Base-by-base conservation (phyloP, 64 coral and sea anemone species). In the Platygyra sinensis region DNA sequence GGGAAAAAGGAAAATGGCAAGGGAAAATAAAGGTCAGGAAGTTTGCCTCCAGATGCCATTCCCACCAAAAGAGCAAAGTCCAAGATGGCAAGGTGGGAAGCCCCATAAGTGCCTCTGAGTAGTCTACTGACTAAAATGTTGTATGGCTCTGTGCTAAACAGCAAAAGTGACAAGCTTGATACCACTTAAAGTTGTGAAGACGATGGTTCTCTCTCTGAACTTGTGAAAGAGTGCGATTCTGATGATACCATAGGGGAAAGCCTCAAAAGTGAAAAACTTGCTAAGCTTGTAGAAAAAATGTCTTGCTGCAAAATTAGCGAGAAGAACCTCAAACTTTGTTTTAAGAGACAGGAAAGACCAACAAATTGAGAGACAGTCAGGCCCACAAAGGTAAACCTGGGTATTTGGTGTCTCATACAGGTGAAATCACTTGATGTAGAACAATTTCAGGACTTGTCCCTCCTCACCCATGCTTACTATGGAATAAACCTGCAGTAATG, bases 401-500 rank as follows among this genome's bases (percentile, higher is more conserved):
- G 79, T 11, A 93, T 93, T 42, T 88, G 91, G 91, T 24, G 82
- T 42, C 22, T 74, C 16, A 89, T 78, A 55, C 33, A 62, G 49
- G 72, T 74, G 54, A 89, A 89, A 67, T 89, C 87, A 2, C 75
- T 87, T 46, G 60, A 85, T 64, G 39, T 27, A 18, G 86, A 71
- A 15, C 51, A 77, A 50, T 50, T 60, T 46, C 75, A 83, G 50
- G 57, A 78, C 15, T 12, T 93, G 55, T 86, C 75, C n/a, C 60
- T 94, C 55, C 62, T 85, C 30, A 87, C 87, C 22, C 86, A 89
- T 64, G 92, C 75, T 8, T 81, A 80, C 33, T 94, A 88, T 74
- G 86, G 89, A 42, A 74, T 89, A 31, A 94, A 74, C 36, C 71
- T 89, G 29, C 54, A 81, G 76, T 50, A 61, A 38, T 46, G 72